Evolutionary conservation across 53 echinoderm and acorn worm genomes (phyloP).

Genomic region (Holothuria leucospilota): DNA sequence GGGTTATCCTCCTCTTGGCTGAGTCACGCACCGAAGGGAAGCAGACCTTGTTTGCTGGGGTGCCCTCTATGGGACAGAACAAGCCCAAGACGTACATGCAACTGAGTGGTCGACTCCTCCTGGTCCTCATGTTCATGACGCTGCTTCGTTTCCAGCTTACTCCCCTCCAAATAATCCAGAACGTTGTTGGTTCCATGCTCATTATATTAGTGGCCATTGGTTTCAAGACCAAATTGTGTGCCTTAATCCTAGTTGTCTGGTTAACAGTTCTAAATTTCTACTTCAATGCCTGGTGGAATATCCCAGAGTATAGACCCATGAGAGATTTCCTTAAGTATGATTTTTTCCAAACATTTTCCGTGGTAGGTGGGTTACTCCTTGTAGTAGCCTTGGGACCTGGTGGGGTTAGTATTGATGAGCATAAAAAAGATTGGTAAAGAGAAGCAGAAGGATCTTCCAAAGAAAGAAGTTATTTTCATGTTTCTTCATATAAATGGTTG

Average conservation of each 20-base stretch:
- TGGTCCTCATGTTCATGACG: slow-evolving; percentile 99
- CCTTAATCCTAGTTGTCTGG: slow-evolving; percentile 93
- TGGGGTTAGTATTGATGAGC: slow-evolving; percentile 98
- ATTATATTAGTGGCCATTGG: slow-evolving; percentile 93
- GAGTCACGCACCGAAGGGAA: slow-evolving; percentile 93
- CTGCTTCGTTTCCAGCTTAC: slow-evolving; percentile 94
- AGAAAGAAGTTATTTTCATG: slow-evolving; percentile 29
- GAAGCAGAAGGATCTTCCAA: slow-evolving; percentile 1
- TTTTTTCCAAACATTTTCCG: slow-evolving; percentile 99
- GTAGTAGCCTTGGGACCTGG: slow-evolving; percentile 98
- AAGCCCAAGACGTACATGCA: slow-evolving; percentile 99
- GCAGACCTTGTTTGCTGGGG: slow-evolving; percentile 93
- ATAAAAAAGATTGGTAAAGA: slow-evolving; percentile 98
- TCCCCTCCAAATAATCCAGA: slow-evolving; percentile 78
- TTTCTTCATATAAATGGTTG: slow-evolving; percentile 13
- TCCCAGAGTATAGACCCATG: slow-evolving; percentile 90
- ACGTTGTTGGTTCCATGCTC: slow-evolving; percentile 85
- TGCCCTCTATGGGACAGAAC: slow-evolving; percentile 91
- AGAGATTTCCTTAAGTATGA: slow-evolving; percentile 99
- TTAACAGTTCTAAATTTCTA: slow-evolving; percentile 97
- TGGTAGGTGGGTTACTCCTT: slow-evolving; percentile 90
- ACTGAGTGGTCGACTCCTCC: slow-evolving; percentile 92
- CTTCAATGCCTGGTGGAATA: slow-evolving; percentile 99
- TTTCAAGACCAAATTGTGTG: slow-evolving; percentile 98
- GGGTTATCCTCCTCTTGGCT: slow-evolving; percentile 93